Conservation (phyloP, 2,888 invertebrate genomes). For the Drosophila putrida region DNA sequence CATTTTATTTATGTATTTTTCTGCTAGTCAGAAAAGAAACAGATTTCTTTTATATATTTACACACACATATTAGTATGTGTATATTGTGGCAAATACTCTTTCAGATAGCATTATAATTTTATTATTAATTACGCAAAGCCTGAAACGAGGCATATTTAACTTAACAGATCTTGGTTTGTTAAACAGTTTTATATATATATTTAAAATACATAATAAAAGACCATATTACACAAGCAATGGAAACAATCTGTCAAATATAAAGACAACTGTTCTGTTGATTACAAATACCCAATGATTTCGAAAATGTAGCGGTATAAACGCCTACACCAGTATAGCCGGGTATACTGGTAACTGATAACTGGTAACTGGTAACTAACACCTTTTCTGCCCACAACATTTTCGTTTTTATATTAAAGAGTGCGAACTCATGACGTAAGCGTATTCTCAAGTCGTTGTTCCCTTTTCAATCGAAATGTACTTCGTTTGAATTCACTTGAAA, state of each 20-base stretch:
- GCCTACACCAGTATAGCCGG: too few relatives aligned
- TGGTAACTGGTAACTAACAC: background rate
- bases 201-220: too few relatives aligned
- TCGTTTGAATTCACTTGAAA: slow-evolving; percentile 51
- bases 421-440: background rate
- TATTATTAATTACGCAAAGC: background rate
- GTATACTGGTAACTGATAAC: background rate
- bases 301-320: slow-evolving; percentile 31
- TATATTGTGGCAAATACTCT: slow-evolving; percentile 3
- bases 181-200: too few relatives aligned
- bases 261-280: too few relatives aligned
- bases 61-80: background rate
- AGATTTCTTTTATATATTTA: slow-evolving; percentile 21
- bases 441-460: slow-evolving; percentile 7
- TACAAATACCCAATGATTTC: slow-evolving; percentile 2
- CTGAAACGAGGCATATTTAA: background rate
- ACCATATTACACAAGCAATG: too few relatives aligned
- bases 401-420: background rate
- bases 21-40: slow-evolving; percentile 12
- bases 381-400: background rate
- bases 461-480: background rate
- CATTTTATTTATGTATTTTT: slow-evolving; percentile 51
- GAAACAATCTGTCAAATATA: too few relatives aligned
- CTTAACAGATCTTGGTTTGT: too few relatives aligned
- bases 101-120: background rate